Conservation (phyloP, 2,113 vertebrate genomes). For the Glaucomys volans region DNA sequence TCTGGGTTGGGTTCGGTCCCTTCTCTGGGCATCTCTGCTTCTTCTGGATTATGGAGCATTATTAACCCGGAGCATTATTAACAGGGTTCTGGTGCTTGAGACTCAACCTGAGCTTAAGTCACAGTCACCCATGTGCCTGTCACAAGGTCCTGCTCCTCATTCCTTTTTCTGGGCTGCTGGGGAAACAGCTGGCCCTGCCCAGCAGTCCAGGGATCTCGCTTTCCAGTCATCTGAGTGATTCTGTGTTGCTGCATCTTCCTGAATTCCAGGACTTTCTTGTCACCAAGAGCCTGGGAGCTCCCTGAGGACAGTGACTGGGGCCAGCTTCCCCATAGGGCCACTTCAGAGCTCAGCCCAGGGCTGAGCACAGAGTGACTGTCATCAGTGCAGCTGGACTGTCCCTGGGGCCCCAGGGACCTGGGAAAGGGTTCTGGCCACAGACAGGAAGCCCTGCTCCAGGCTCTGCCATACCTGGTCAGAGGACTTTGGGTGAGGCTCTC, state of each 20-base stretch:
- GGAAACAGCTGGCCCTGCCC: not conserved
- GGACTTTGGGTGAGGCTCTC: not conserved
- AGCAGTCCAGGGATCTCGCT: not conserved
- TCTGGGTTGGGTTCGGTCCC: not conserved
- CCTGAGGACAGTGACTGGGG: not conserved
- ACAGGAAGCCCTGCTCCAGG: not conserved
- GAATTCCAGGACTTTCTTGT: not conserved
- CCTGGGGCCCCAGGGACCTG: not conserved
- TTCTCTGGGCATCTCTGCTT: not conserved
- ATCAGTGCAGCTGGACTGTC: not conserved
- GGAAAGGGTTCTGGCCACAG: not conserved
- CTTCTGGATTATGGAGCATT: not conserved
- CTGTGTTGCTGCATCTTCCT: not conserved
- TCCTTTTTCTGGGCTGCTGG: not conserved
- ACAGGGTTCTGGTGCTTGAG: not conserved
- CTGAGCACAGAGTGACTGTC: not conserved
- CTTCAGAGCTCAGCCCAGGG: not conserved
- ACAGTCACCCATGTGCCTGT: not conserved
- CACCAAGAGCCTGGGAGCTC: not conserved
- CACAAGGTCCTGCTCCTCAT: not conserved
- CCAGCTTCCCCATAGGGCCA: not conserved
- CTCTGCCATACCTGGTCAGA: fast-evolving
- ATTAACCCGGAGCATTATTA: not conserved
- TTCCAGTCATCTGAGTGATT: not conserved
- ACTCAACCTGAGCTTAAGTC: not conserved